Base-by-base conservation (phyloP, 2,888 invertebrate genomes). In the Melangyna quadrimaculata region DNA sequence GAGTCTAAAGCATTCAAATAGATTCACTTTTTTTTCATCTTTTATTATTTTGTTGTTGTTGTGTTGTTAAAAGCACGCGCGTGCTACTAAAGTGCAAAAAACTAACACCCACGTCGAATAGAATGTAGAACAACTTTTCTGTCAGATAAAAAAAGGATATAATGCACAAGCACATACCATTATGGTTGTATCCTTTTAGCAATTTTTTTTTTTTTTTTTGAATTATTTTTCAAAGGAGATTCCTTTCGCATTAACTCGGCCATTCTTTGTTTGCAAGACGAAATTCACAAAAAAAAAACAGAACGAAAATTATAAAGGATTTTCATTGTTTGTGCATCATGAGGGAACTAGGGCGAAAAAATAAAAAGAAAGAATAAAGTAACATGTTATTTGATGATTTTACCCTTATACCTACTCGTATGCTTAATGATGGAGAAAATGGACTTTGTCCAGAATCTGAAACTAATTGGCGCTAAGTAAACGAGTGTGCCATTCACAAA, bases 241-340 rank as follows among this genome's bases (percentile, higher is more conserved):
- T 67, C 51, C 51, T 67, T 75, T 37, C 65, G 71, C 75, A 84
- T 84, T 84, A 80, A 84, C 80, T 84, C 84, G 84, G 84, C 75
- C 84, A 72, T 57, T 59, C 74, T 71, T 84, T 84, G 79, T 84
- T 84, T 83, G 55, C 51, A 19, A 27, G 19, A 27, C 29, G 17
- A 45, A 29, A 45, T 29, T 69, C 19, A 32, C 10, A 59, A 27
- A 59, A 37, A 43, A 53, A 24, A 53, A 37, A 32, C 12, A 43
- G 22, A 55, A 32, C n/a, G 17, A 37, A 19, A 35, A 78, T 72
- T 65, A 51, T 77, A 43, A 71, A 61, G 61, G 48, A 37, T 61
- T 73, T 59, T 35, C 37, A 74, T 74, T 74, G 73, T 74, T 63
- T 65, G 51, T 63, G 29, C 32, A 72, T 51, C n/a, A 29, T 29